phyloP scores from a whole-genome alignment of 2,797 vertebrate species.

The Halcyon smyrnensis region DNA sequence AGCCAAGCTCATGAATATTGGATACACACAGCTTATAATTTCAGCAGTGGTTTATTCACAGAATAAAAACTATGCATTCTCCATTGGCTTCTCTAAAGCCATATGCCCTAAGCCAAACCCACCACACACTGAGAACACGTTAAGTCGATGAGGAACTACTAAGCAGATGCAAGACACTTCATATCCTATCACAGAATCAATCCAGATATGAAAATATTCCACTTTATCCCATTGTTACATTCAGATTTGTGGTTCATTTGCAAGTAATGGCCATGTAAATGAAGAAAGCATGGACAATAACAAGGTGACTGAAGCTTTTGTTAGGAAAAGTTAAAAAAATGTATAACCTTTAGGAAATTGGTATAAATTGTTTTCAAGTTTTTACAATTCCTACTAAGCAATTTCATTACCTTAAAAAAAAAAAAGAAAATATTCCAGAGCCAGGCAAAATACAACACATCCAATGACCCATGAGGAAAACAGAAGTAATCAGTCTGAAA shows the following conservation, averaged over 20 bases:
- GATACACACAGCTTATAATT: background rate
- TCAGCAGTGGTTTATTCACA: background rate
- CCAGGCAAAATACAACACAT: background rate
- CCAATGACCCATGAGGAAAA: background rate
- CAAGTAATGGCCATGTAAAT: background rate
- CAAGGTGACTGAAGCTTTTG: background rate
- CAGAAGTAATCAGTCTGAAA: background rate
- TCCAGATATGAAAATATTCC: background rate
- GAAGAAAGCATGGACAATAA: background rate
- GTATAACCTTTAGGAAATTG: background rate
- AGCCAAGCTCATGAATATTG: background rate
- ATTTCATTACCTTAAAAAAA: background rate
- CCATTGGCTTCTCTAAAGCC: background rate
- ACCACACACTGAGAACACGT: rapidly evolving
- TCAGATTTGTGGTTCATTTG: background rate
- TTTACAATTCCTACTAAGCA: background rate
- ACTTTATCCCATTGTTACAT: background rate
- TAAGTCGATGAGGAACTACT: background rate
- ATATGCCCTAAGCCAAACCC: background rate
- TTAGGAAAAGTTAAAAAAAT: background rate
- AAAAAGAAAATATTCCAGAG: background rate
- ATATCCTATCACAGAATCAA: background rate
- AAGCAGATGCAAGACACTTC: background rate
- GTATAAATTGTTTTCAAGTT: background rate
- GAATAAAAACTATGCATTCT: background rate